Base-by-base conservation (phyloP, 2,113 vertebrate genomes). In the Eonycteris spelaea region DNA sequence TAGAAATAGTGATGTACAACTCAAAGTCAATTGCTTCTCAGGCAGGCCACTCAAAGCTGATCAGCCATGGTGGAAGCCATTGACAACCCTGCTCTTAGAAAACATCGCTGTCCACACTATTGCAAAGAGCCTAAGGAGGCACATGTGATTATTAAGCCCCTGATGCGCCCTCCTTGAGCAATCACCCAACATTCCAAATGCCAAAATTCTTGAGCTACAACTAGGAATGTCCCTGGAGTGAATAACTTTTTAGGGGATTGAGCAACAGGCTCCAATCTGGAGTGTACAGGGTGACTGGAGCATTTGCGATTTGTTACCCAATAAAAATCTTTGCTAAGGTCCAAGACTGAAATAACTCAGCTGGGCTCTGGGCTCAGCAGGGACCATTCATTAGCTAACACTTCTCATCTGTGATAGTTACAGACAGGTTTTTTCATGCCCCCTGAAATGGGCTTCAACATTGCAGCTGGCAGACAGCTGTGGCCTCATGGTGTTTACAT, bases 351-450 rank as follows among this genome's bases (percentile, higher is more conserved):
- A 98, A 98, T 97, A 97, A 97, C 93, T 98, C 96, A 97, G 97
- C 97, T 97, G 96, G 97, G 94, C 92, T 97, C 96, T 96, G 97
- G 95, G 87, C 96, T 97, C 95, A 97, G 97, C 97, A 96, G 96
- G 96, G 95, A 95, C 95, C 96, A 97, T 98, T 98, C 98, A 97
- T 98, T 98, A 98, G 95, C 97, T 97, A 98, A 97, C 97, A 97
- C 96, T 98, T 98, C 97, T 98, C 97, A 97, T 97, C 97, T 98
- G 96, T 97, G 98, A 97, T 97, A 95, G 94, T 97, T 97, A 96
- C 95, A 97, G 95, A 97, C 96, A 98, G 97, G 97, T 96, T 97
- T 98, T 97, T 97, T 98, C 97, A 97, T 97, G 97, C 96, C 98
- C 96, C 98, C 96, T 68, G 61, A 98, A 97, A 97, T 90, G 97